These are phyloP conservation scores for Ormyrus labotus DNA, from an alignment of 2,888 invertebrate genomes.

Conservation along the genomic window DNA sequence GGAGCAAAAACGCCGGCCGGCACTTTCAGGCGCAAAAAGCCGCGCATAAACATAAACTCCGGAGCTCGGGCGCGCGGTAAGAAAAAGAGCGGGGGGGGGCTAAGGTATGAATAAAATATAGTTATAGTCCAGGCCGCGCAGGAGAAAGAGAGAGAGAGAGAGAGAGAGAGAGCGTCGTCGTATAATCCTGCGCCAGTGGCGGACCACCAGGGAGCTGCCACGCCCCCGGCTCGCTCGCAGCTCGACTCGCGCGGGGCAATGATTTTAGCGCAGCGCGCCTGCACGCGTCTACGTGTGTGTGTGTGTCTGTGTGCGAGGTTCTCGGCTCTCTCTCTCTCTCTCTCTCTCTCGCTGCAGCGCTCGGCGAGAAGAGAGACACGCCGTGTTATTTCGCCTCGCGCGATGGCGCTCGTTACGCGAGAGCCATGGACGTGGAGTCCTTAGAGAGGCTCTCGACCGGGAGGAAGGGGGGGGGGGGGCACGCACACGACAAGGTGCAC, in stretches of 20 bases:
- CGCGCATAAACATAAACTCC: background rate
- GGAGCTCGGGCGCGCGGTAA: background rate
- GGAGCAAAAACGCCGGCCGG: background rate
- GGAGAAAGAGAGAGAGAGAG: constrained; percentile 8
- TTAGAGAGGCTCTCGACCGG: background rate
- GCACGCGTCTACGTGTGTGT: background rate
- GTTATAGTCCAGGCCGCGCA: background rate
- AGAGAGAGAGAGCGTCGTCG: constrained; percentile 22
- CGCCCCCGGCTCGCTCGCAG: constrained; percentile 48
- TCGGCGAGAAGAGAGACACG: no score
- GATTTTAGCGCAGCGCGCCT: constrained; percentile 42
- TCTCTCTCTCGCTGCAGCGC: no score
- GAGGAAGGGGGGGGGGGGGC: no score
- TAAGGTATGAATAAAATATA: constrained; percentile 8
- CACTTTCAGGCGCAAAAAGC: background rate
- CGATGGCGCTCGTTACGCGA: constrained; percentile 33
- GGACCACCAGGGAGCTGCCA: constrained; percentile 56
- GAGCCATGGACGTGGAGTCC: background rate
- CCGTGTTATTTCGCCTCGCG: background rate
- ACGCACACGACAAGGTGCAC: background rate
- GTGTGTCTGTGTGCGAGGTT: background rate
- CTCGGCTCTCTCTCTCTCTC: no score
- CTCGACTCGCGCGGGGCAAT: constrained; percentile 38
- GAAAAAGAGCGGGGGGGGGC: background rate
- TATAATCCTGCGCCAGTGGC: constrained; percentile 54